Base-by-base conservation (phyloP, 2,888 invertebrate species). In the Acrocyrtus sp. region DNA sequence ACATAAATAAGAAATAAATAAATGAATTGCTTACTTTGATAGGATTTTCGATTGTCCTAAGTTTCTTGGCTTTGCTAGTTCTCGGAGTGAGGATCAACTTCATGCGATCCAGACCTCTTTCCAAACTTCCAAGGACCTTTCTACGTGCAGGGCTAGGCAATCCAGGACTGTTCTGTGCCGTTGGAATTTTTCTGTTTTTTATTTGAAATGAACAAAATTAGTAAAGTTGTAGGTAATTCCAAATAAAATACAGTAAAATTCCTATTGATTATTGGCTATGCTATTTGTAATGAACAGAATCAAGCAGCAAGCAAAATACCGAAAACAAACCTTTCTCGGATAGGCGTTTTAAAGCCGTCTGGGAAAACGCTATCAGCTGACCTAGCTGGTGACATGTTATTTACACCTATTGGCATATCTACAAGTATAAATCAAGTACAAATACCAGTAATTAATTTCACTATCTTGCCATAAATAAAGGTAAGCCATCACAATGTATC, bases 51-150 rank as follows among this genome's bases (percentile, higher is more conserved):
- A 79, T 77, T 34, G 75, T 73, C 69, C 79, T 74, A 22, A 75
- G 62, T 43, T 80, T 79, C 63, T 81, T 81, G 12, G 62, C 47
- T 75, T 79, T 81, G 12, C 65, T 68, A 8, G 77, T 84, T 78
- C 87, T 87, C 0, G 92, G 92, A 1, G 92, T 92, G 43, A 93
- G 85, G 82, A 91, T 89, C 78, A 88, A 88, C 78, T 89, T 87
- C 77, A 93, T 88, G 72, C 86, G 86, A 81, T 90, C 89, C 72
- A 91, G 84, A 39, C 90, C 89, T 69, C 90, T 86, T 83, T 92
- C 92, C 67, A 92, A 86, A 81, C 89, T 90, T 43, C 90, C 90
- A 82, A 90, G 87, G 68, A 92, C 86, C 81, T 89, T 88, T 65
- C 88, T 86, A 24, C 75, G 65, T 1, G 88, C 87, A 67, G 89